A percentile compares a stretch with the other conserved stretches of the same genome.
phyloP scores from a whole-genome alignment of 2,113 vertebrate genomes.

The Tyto alba region DNA sequence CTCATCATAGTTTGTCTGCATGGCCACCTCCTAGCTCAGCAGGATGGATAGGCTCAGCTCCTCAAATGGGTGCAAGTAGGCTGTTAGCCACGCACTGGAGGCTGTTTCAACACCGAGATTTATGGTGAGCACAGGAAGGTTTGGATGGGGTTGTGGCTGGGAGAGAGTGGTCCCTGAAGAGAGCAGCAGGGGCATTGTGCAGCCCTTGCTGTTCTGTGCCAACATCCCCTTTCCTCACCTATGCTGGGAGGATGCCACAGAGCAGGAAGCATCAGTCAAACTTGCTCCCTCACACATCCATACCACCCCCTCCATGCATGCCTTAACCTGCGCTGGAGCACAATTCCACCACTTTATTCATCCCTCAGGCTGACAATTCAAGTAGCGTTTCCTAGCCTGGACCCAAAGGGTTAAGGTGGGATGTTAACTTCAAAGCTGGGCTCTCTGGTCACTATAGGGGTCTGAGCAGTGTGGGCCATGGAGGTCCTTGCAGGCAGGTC shows the following conservation, averaged over 20 bases:
- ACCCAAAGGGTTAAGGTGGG: slow-evolving; percentile 3
- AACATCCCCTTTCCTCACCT: neutral
- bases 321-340: neutral
- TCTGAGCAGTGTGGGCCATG: neutral
- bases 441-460: neutral
- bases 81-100: neutral
- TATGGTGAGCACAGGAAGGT: neutral
- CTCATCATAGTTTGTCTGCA: neutral
- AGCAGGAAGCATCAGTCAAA: neutral
- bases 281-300: neutral
- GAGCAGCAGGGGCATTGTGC: neutral
- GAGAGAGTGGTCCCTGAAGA: neutral
- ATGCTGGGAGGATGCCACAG: neutral
- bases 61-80: neutral
- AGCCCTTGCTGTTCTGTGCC: neutral
- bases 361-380: neutral
- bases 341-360: neutral
- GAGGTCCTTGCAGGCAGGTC: neutral
- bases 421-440: neutral
- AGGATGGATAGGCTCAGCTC: neutral
- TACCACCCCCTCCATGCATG: neutral
- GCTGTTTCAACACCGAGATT: neutral
- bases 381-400: neutral
- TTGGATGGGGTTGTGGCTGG: neutral
- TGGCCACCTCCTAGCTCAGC: neutral